Conservation (phyloP, 2,888 invertebrate species). For the Amphiduros pacificus region DNA sequence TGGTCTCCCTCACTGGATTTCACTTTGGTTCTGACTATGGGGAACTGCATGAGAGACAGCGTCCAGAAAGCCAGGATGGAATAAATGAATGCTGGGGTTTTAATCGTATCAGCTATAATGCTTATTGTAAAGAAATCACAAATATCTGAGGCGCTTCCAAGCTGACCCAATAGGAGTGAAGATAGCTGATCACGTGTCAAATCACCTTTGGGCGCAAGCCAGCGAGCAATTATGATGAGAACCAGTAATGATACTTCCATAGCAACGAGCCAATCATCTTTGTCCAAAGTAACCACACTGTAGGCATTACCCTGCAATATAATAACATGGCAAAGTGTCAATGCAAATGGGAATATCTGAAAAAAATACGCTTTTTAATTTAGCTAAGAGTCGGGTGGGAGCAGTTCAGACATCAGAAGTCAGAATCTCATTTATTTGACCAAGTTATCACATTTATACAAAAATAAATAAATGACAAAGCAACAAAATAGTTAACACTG, state of each 20-base stretch:
- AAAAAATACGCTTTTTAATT: too few relatives aligned
- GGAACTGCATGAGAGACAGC: constrained; percentile 45
- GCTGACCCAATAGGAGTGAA: constrained; percentile 19
- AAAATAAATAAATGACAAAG: too few relatives aligned
- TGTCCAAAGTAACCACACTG: too few relatives aligned
- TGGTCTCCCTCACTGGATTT: constrained; percentile 1
- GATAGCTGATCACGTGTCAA: constrained; percentile 24
- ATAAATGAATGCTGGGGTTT: constrained; percentile 59
- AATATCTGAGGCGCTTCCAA: constrained; percentile 24
- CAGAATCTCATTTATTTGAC: too few relatives aligned
- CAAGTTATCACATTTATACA: too few relatives aligned
- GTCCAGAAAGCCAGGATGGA: constrained; percentile 42
- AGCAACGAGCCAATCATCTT: constrained; percentile 19
- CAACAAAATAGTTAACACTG: too few relatives aligned
- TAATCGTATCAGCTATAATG: background rate
- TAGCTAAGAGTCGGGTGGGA: too few relatives aligned
- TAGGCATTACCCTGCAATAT: too few relatives aligned
- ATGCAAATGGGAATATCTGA: too few relatives aligned
- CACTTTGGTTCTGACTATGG: constrained; percentile 35
- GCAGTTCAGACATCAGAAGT: too few relatives aligned
- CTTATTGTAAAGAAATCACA: constrained; percentile 64
- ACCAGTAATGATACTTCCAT: constrained; percentile 42
- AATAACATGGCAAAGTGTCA: too few relatives aligned
- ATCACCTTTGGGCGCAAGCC: constrained; percentile 24
- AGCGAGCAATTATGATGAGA: constrained; percentile 20